These are phyloP conservation scores for Percopsis transmontana DNA, from an alignment of 2,113 vertebrate species.

Conservation along the genomic window DNA sequence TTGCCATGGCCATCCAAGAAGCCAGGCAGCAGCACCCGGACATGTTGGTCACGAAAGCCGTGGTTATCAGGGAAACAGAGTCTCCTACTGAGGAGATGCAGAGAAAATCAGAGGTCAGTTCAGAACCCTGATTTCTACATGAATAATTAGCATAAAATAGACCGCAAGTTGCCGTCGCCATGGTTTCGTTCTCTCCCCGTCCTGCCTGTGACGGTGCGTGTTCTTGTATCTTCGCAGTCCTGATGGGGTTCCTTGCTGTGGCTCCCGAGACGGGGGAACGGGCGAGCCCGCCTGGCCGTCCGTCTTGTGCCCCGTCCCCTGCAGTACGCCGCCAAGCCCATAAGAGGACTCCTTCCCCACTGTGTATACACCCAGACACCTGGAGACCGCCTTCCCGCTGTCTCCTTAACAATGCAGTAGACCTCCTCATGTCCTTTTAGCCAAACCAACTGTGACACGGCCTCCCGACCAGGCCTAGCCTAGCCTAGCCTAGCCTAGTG, in stretches of 20 bases:
- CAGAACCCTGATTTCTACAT: not conserved
- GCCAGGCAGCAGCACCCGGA: constrained; percentile 97
- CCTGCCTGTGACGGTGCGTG: not conserved
- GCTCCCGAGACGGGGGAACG: constrained; percentile 42
- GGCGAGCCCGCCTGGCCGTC: constrained; percentile 29
- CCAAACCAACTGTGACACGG: constrained; percentile 64
- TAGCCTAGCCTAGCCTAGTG: not conserved
- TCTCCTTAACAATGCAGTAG: constrained; percentile 45
- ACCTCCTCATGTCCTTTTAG: constrained; percentile 57
- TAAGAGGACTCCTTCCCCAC: constrained; percentile 50
- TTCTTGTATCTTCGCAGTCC: constrained; percentile 62
- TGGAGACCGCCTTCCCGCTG: constrained; percentile 35
- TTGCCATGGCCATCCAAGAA: constrained; percentile 97
- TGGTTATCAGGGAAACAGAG: constrained; percentile 98
- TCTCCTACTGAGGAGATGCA: constrained; percentile 89
- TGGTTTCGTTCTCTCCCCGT: no score
- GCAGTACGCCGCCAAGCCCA: constrained; percentile 36
- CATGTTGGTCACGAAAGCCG: constrained; percentile 99
- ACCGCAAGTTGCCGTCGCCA: not conserved
- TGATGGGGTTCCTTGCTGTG: constrained; percentile 57
- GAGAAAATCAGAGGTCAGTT: constrained; percentile 85
- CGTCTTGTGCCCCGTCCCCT: constrained; percentile 27
- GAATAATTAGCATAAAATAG: not conserved
- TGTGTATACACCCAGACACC: constrained; percentile 42
- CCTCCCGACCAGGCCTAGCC: constrained; percentile 10